These are phyloP conservation scores for Sthenelais limicola DNA, from an alignment of 2,888 invertebrate genomes.

Conservation along the genomic window DNA sequence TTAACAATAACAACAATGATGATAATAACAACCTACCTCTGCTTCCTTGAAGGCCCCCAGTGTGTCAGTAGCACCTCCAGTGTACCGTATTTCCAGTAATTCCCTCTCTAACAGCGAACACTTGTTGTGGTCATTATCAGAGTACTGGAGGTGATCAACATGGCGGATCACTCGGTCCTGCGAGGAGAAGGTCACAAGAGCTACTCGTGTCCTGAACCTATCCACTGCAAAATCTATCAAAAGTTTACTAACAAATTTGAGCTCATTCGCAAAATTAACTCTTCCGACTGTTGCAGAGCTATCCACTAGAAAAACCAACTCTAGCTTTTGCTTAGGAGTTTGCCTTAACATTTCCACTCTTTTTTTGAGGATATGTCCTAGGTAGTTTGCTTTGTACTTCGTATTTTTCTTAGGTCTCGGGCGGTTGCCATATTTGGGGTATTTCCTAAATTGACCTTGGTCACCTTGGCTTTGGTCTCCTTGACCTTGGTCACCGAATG, in stretches of 20 bases:
- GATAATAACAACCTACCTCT: slow-evolving; percentile 75
- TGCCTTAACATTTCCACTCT: slow-evolving; percentile 74
- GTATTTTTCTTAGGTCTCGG: not conserved
- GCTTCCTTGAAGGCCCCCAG: slow-evolving; percentile 80
- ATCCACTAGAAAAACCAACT: slow-evolving; percentile 80
- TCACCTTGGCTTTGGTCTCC: too few relatives aligned
- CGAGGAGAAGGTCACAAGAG: slow-evolving; percentile 80
- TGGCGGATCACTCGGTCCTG: slow-evolving; percentile 75
- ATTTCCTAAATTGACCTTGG: not conserved
- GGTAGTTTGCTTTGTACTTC: slow-evolving; percentile 75
- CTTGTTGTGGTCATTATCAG: slow-evolving; percentile 76
- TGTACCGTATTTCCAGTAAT: slow-evolving; percentile 77
- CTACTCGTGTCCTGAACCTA: slow-evolving; percentile 78
- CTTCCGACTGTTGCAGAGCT: slow-evolving; percentile 81
- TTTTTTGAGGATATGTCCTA: slow-evolving; percentile 76
- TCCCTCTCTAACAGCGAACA: slow-evolving; percentile 78
- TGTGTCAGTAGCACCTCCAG: slow-evolving; percentile 81
- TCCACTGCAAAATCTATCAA: slow-evolving; percentile 80
- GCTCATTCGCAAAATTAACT: slow-evolving; percentile 79
- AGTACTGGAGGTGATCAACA: slow-evolving; percentile 78
- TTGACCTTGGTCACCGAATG: too few relatives aligned
- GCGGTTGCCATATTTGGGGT: slow-evolving; percentile 5
- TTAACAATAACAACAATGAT: too few relatives aligned
- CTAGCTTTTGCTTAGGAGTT: slow-evolving; percentile 72
- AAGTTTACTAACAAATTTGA: slow-evolving; percentile 77